Percentiles rank a stretch among this genome's conserved stretches.
phyloP scores from a whole-genome alignment of 2,113 vertebrate genomes.

The Amblyornis subalaris region DNA sequence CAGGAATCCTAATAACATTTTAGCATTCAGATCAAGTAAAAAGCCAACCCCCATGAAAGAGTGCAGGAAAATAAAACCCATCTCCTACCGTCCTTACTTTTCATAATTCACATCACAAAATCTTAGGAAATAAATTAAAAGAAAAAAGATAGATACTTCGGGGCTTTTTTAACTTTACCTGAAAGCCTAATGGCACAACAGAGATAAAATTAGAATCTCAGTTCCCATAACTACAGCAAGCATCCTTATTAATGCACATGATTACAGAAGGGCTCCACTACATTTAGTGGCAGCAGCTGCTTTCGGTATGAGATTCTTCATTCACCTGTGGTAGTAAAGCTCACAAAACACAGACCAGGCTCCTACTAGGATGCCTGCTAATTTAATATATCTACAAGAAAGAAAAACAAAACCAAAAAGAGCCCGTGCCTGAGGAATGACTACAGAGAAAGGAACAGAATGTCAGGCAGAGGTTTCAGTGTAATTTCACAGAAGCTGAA shows the following conservation, averaged over 20 bases:
- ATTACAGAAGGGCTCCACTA: neutral
- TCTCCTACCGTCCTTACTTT: neutral
- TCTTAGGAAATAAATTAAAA: neutral
- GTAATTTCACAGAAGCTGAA: neutral
- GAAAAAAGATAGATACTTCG: neutral
- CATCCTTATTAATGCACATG: accelerated
- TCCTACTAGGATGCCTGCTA: neutral
- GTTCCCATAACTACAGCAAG: neutral
- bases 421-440: neutral
- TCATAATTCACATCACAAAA: neutral
- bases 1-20: neutral
- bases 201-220: neutral
- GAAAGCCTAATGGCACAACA: neutral
- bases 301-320: neutral
- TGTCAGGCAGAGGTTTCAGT: neutral
- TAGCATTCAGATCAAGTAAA: neutral
- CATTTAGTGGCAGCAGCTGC: neutral
- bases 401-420: too few relatives aligned
- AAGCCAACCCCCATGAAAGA: neutral
- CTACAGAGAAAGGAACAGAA: neutral
- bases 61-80: neutral
- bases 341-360: neutral
- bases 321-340: neutral
- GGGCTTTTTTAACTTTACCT: neutral
- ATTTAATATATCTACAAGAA: neutral